Base-by-base conservation (phyloP, 2,888 invertebrate species). In the Himalopsyche tibetana region DNA sequence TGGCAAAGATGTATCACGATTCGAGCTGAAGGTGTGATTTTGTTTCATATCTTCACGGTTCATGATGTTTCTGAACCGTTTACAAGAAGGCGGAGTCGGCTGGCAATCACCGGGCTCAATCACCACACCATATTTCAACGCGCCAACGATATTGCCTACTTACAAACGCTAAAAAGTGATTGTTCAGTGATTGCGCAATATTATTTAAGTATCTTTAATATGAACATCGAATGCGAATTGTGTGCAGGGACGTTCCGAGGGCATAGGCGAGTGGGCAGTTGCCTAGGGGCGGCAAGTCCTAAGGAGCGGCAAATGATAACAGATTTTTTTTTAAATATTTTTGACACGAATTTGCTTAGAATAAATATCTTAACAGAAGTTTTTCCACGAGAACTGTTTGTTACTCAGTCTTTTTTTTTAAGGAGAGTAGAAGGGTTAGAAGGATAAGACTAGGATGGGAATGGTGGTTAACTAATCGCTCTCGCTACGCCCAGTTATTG, bases 61-160 rank as follows among this genome's bases (percentile, higher is more conserved):
- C 63, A 63, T 63, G 63, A 63, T 63, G 79, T 38, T 51, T 74
- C 74, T 40, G 28, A 84, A 40, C 84, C 55, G 84, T 74, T 80
- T 28, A 38, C 36, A 36, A 63, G 74, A 81, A 81, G 84, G 87
- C 84, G 84, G 81, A 81, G 82, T 42, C 81, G 56, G 38, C 69
- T 42, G 40, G 80, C 81, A 87, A 87, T 87, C 87, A n/a, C 45
- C 12, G 83, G 40, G 63, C 69, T 63, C 51, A 56, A 87, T 87
- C 87, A 36, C 69, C 63, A 40, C 82, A 51, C 80, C 85, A 83
- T 83, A 85, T 87, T 85, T 87, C 87, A 87, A 82, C 87, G 85
- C 82, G 40, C 87, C 56, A 45, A 69, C 85, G 85, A 85, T 87
- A 87, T 85, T 83, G 87, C 85, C 87, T 83, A 87, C 87, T 86